A percentile compares a stretch with the other conserved stretches of the same genome.
phyloP scores from a whole-genome alignment of 1,140 invertebrate genomes.

The Cyphomyrmex costatus region DNA sequence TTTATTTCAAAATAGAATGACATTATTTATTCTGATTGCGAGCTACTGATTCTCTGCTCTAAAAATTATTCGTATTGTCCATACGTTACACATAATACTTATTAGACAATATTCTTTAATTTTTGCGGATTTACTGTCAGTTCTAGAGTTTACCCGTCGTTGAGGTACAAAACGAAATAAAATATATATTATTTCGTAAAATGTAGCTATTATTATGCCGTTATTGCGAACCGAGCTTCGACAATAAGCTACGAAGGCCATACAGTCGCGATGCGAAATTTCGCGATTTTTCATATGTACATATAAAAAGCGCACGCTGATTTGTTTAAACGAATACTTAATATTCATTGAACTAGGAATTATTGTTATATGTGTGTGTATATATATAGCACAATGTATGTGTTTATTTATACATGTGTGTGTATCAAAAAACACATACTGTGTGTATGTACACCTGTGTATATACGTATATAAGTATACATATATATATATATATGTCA shows the following conservation, averaged over 20 bases:
- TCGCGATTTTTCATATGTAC: slow-evolving; percentile 58
- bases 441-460: slow-evolving; percentile 14
- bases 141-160: slow-evolving; percentile 26
- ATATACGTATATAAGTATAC: slow-evolving; percentile 40
- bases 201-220: not conserved
- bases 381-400: slow-evolving; percentile 30
- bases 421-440: slow-evolving; percentile 15
- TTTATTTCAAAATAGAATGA: not conserved
- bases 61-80: not conserved
- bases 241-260: slow-evolving; percentile 72
- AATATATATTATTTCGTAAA: slow-evolving; percentile 11
- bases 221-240: slow-evolving; percentile 59
- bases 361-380: slow-evolving; percentile 68
- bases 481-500: slow-evolving; percentile 26
- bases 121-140: not conserved
- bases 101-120: not conserved
- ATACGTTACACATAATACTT: not conserved
- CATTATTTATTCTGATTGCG: not conserved
- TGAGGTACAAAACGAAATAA: not conserved
- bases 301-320: slow-evolving; percentile 68
- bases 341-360: slow-evolving; percentile 77
- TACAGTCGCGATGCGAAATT: slow-evolving; percentile 61
- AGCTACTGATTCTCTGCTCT: not conserved
- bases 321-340: slow-evolving; percentile 77
- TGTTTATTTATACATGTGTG: slow-evolving; percentile 62